Evolutionary conservation across 2,797 vertebrate genomes (phyloP).

Genomic region (Microhierax caerulescens): DNA sequence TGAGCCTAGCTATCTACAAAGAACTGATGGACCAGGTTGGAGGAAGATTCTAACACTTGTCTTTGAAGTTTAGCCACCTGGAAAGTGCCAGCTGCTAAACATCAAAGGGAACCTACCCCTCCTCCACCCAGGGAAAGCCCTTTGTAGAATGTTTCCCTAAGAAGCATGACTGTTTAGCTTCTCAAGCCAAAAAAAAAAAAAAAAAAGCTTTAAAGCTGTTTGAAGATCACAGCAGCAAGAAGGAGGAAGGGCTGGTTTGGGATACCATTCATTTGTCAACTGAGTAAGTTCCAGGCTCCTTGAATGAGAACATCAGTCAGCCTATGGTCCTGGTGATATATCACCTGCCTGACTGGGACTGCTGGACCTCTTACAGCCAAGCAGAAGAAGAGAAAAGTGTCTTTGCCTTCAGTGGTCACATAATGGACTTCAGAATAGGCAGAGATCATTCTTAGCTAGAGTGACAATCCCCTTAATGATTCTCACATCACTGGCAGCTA

Average conservation of each 20-base stretch:
- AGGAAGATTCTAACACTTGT: conserved; percentile 35
- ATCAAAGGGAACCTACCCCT: conserved; percentile 63
- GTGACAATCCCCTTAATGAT: neutral
- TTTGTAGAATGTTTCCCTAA: conserved; percentile 27
- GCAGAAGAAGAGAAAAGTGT: neutral
- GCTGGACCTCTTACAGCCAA: neutral
- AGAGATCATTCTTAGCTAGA: neutral
- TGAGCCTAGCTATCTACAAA: conserved; percentile 50
- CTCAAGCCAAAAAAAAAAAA: conserved; percentile 17
- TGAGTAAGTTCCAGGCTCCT: neutral
- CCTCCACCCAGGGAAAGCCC: conserved; percentile 42
- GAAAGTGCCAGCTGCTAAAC: conserved; percentile 31
- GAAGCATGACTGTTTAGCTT: conserved; percentile 52
- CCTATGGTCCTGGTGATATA: neutral
- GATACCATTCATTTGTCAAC: conserved; percentile 4
- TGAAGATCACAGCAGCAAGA: neutral
- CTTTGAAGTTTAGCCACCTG: conserved; percentile 70
- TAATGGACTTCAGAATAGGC: neutral
- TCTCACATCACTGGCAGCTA: neutral
- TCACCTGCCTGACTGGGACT: neutral
- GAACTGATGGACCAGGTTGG: conserved; percentile 19
- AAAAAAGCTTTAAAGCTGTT: conserved; percentile 50
- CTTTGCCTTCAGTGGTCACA: neutral
- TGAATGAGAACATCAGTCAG: conserved; percentile 11
- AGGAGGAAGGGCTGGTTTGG: neutral